Evolutionary conservation across 2,888 invertebrate species (phyloP).

Genomic region (Pandemis cinnamomeana): DNA sequence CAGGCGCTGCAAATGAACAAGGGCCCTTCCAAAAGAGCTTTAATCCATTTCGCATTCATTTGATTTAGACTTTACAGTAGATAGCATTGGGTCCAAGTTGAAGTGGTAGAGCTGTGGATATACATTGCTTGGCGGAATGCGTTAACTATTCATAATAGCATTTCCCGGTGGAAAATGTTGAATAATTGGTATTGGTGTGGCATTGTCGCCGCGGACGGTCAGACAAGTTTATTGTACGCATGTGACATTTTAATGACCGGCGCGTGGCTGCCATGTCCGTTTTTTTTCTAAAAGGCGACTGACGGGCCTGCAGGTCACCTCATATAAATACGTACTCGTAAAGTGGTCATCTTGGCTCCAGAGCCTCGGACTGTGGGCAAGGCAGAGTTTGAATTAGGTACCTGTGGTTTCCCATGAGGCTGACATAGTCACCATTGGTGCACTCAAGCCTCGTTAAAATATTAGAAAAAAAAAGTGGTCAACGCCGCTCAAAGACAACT

Average conservation of each 20-base stretch:
- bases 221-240: slow-evolving; percentile 1
- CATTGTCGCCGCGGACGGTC: background rate
- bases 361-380: no score
- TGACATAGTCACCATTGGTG: no score
- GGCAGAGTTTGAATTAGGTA: no score
- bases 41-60: background rate
- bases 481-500: no score
- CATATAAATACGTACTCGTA: no score
- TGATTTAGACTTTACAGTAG: background rate
- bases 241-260: background rate
- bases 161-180: slow-evolving; percentile 11
- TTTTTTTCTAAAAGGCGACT: no score
- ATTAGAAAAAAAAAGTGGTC: no score
- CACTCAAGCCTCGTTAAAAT: no score
- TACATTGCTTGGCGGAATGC: background rate
- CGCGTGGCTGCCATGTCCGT: background rate
- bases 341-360: no score
- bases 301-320: no score
- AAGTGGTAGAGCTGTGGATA: background rate
- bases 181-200: slow-evolving; percentile 6
- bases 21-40: background rate
- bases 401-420: no score
- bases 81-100: background rate
- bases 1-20: slow-evolving; percentile 1
- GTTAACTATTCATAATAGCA: slow-evolving; percentile 10